Conservation (phyloP, 2,888 invertebrate species). For the Gymnosoma rotundatum region DNA sequence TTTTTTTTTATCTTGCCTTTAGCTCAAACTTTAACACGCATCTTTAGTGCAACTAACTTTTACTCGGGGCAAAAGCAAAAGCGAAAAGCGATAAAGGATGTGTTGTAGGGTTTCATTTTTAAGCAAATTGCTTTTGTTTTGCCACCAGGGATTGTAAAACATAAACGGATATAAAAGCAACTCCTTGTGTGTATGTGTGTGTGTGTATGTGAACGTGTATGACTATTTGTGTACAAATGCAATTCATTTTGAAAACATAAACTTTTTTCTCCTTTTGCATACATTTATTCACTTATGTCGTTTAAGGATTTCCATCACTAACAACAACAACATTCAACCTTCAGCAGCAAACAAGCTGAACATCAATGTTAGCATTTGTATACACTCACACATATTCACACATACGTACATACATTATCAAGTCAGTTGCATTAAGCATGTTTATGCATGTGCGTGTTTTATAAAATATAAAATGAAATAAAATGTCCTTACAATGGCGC, state of each 20-base stretch:
- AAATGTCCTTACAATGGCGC: conserved; percentile 65
- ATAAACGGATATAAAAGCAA: conserved; percentile 61
- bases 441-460: conserved; percentile 47
- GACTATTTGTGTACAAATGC: background rate
- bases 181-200: background rate
- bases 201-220: background rate
- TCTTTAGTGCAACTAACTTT: conserved; percentile 37
- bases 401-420: background rate
- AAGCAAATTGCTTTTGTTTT: conserved; percentile 69
- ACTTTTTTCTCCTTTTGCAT: conserved; percentile 52
- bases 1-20: conserved; percentile 9
- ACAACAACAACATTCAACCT: conserved; percentile 40
- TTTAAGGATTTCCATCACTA: conserved; percentile 60
- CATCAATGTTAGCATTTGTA: conserved; percentile 41
- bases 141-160: conserved; percentile 54
- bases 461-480: conserved; percentile 7
- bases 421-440: conserved; percentile 15
- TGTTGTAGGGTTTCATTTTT: conserved; percentile 62
- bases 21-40: conserved; percentile 59
- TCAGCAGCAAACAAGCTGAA: conserved; percentile 30
- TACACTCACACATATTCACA: too few species aligned
- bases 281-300: conserved; percentile 58
- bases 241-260: conserved; percentile 36
- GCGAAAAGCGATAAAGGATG: conserved; percentile 50
- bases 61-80: conserved; percentile 32